These are phyloP conservation scores for Dicyrtoma fusca DNA, from an alignment of 2,888 invertebrate genomes.

Conservation along the genomic window DNA sequence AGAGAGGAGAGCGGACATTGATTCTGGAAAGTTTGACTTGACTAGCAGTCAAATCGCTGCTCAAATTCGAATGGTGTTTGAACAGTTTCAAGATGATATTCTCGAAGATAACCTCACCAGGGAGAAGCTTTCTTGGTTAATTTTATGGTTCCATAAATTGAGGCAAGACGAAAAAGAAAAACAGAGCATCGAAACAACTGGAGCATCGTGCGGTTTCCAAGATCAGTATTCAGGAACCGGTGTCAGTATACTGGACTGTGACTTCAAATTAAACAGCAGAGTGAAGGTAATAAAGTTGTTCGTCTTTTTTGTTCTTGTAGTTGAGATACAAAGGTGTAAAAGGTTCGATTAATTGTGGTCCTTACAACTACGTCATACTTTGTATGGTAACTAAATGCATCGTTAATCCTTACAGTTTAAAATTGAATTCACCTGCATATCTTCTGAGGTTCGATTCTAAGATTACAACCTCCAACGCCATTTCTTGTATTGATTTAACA, in stretches of 20 bases:
- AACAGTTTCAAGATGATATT: neutral
- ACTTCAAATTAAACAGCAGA: neutral
- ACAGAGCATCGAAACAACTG: too few relatives aligned
- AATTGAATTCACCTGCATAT: too few relatives aligned
- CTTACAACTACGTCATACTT: too few relatives aligned
- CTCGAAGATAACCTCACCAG: neutral
- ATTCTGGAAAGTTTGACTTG: neutral
- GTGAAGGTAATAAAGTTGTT: conserved; percentile 2
- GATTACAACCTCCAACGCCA: too few relatives aligned
- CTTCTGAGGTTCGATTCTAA: too few relatives aligned
- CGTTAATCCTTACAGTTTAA: neutral
- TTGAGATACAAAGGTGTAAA: too few relatives aligned
- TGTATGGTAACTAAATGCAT: too few relatives aligned
- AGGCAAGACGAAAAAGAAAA: too few relatives aligned
- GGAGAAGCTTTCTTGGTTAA: neutral
- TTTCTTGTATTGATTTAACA: too few relatives aligned
- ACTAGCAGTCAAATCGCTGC: neutral
- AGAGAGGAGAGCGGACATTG: neutral
- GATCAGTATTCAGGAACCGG: too few relatives aligned
- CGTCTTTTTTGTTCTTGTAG: neutral
- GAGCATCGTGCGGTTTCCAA: too few relatives aligned
- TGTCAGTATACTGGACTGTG: neutral
- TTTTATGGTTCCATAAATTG: neutral
- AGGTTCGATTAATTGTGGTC: too few relatives aligned
- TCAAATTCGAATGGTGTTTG: neutral